Conservation (phyloP, 2,113 vertebrate species). For the Percopsis transmontana region DNA sequence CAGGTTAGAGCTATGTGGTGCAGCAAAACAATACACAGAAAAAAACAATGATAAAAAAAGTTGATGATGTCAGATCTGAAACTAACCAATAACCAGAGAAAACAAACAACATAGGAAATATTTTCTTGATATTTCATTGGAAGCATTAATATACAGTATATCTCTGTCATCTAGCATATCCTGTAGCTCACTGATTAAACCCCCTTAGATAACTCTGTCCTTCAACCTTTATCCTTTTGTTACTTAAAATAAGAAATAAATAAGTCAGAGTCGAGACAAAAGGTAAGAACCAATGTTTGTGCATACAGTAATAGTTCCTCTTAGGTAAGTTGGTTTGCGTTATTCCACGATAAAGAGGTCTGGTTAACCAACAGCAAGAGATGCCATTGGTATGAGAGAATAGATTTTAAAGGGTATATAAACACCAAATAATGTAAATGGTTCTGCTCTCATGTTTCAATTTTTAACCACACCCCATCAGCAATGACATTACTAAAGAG, state of each 20-base stretch:
- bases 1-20: conserved; percentile 61
- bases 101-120: conserved; percentile 3
- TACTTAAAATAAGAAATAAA: conserved; percentile 44
- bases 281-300: conserved; percentile 28
- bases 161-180: no score
- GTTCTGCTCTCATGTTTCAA: no score
- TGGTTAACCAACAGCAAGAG: background rate
- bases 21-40: conserved; percentile 14
- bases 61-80: conserved; percentile 15
- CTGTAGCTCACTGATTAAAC: background rate
- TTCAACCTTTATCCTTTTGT: background rate
- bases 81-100: conserved; percentile 12
- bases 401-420: no score
- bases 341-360: background rate
- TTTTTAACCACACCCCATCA: no score
- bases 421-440: no score
- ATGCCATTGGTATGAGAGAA: background rate
- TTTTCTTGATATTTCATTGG: conserved; percentile 1
- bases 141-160: background rate
- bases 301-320: conserved; percentile 39
- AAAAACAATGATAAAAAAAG: conserved; percentile 13
- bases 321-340: background rate
- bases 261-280: conserved; percentile 26
- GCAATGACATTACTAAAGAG: no score
- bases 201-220: background rate